Evolutionary conservation across 2,888 invertebrate genomes (phyloP).

Genomic region (Adelphocoris suturalis): DNA sequence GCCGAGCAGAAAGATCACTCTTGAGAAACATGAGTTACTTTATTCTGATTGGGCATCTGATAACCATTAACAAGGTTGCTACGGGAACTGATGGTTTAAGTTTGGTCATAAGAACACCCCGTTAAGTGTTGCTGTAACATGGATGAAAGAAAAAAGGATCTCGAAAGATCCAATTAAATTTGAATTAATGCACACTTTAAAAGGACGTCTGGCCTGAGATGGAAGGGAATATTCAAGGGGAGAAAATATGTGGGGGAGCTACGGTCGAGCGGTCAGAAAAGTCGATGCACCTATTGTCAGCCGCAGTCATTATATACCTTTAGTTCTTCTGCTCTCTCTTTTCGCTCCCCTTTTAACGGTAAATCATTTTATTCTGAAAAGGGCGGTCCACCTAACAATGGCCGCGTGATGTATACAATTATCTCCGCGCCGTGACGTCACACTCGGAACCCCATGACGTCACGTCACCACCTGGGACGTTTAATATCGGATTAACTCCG

Average conservation of each 20-base stretch:
- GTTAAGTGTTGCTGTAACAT: no score
- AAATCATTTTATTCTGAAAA: slow-evolving; percentile 59
- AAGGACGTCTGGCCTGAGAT: neutral
- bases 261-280: slow-evolving; percentile 50
- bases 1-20: no score
- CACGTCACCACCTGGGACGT: slow-evolving; percentile 69
- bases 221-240: no score
- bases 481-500: slow-evolving; percentile 70
- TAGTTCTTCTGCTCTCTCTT: neutral
- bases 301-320: slow-evolving; percentile 55
- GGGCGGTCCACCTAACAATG: neutral
- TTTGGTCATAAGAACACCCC: no score
- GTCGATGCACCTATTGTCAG: slow-evolving; percentile 55
- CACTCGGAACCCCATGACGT: slow-evolving; percentile 53
- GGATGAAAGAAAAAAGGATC: neutral
- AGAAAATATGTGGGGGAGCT: slow-evolving; percentile 19
- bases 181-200: slow-evolving; percentile 54
- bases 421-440: slow-evolving; percentile 47
- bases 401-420: slow-evolving; percentile 49
- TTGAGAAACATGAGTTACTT: no score
- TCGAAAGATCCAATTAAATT: slow-evolving; percentile 65
- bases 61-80: no score
- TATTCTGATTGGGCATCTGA: no score
- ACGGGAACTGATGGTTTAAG: no score
- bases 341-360: slow-evolving; percentile 10